Conservation (phyloP, 2,888 invertebrate species). For the Drosophila limbata region DNA sequence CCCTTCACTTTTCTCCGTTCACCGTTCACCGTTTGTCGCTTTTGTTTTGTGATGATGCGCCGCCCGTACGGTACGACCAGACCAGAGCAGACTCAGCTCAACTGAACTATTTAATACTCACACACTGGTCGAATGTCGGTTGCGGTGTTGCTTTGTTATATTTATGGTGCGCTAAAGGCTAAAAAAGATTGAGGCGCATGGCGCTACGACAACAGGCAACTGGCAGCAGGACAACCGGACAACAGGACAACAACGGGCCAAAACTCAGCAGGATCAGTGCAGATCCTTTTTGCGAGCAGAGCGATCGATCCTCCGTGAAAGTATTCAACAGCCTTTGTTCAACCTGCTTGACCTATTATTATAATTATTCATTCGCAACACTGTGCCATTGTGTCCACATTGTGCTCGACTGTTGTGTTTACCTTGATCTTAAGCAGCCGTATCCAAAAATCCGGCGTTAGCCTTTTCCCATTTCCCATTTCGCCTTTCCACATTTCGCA, state of each 20-base stretch:
- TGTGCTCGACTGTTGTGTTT: conserved; percentile 57
- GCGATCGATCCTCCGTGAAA: conserved; percentile 39
- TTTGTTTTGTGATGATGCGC: conserved; percentile 21
- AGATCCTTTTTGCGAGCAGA: background rate
- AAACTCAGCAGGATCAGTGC: conserved; percentile 7
- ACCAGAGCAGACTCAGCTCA: background rate
- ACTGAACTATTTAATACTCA: conserved; percentile 1
- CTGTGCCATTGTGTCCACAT: conserved; percentile 66
- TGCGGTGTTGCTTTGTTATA: conserved; percentile 12
- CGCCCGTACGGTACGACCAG: conserved; percentile 18
- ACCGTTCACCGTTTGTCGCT: conserved; percentile 31
- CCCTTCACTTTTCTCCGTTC: background rate
- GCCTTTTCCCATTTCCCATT: conserved; percentile 29
- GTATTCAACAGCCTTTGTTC: conserved; percentile 49
- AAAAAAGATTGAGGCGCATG: conserved; percentile 9
- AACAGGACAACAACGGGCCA: background rate
- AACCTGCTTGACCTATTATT: conserved; percentile 73
- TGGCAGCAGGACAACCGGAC: background rate
- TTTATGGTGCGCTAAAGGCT: conserved; percentile 5
- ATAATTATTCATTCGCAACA: conserved; percentile 79
- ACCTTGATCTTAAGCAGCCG: conserved; percentile 58
- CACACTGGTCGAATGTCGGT: conserved; percentile 8
- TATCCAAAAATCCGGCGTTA: conserved; percentile 61
- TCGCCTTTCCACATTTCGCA: conserved; percentile 18
- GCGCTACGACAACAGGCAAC: conserved; percentile 6